phyloP scores from a whole-genome alignment of 2,888 invertebrate species.

The Dastarcus helophoroides region DNA sequence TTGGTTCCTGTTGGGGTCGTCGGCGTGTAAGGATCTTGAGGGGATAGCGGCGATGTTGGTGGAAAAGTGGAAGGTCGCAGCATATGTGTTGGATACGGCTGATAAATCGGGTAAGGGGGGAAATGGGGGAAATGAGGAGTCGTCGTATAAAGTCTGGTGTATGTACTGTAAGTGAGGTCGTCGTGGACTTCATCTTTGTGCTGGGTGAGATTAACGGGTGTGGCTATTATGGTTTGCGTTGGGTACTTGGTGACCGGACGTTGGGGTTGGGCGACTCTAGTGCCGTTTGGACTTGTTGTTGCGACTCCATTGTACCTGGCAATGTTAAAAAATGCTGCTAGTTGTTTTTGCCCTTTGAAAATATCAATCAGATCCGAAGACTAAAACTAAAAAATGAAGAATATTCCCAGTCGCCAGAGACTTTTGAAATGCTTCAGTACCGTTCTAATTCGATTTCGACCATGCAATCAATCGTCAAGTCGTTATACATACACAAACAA shows the following conservation, averaged over 20 bases:
- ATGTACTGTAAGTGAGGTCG: conserved; percentile 25
- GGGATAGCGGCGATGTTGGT: conserved; percentile 33
- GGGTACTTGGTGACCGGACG: conserved; percentile 31
- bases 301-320: conserved; percentile 34
- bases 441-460: too few species aligned
- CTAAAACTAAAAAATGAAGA: too few species aligned
- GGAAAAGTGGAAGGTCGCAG: conserved; percentile 34
- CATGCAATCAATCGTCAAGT: too few species aligned
- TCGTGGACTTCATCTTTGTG: conserved; percentile 32
- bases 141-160: conserved; percentile 26
- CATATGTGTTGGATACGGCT: conserved; percentile 30
- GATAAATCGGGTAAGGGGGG: conserved; percentile 26
- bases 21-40: conserved; percentile 33
- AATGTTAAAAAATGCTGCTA: too few species aligned
- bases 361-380: too few species aligned
- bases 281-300: conserved; percentile 27
- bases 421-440: too few species aligned
- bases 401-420: too few species aligned
- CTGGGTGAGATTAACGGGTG: conserved; percentile 37
- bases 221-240: conserved; percentile 29
- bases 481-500: too few species aligned
- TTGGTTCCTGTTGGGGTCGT: conserved; percentile 33
- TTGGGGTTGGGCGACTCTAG: conserved; percentile 25
- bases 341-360: too few species aligned
- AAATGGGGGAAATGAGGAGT: conserved; percentile 21